These are phyloP conservation scores for Drosophila peninsularis DNA, from an alignment of 2,888 invertebrate species.

Conservation along the genomic window DNA sequence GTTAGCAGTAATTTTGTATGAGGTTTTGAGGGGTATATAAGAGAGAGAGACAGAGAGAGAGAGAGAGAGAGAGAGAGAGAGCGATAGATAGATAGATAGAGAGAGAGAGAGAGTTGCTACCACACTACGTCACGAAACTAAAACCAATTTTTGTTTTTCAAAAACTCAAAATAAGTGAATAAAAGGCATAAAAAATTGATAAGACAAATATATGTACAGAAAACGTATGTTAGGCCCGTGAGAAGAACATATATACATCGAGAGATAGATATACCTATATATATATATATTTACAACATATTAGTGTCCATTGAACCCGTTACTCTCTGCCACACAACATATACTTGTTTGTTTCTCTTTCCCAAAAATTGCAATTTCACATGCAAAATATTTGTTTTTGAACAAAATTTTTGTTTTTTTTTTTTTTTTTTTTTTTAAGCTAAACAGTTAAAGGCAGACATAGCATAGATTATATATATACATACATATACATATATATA, in stretches of 20 bases:
- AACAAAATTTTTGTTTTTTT: conserved; percentile 36
- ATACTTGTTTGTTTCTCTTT: conserved; percentile 1
- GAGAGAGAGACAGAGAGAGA: conserved; percentile 28
- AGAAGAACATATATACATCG: conserved; percentile 7
- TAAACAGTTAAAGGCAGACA: conserved; percentile 45
- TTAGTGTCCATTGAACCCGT: conserved; percentile 5
- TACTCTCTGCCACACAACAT: conserved; percentile 5
- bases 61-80: conserved; percentile 26
- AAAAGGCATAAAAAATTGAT: conserved; percentile 13
- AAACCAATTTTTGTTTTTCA: background rate
- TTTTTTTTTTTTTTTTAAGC: background rate
- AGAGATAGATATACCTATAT: background rate
- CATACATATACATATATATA: conserved; percentile 1
- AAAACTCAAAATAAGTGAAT: background rate
- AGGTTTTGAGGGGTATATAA: conserved; percentile 27
- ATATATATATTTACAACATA: conserved; percentile 4
- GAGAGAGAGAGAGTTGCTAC: conserved; percentile 35
- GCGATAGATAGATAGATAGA: background rate
- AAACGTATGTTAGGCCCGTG: conserved; percentile 19
- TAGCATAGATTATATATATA: conserved; percentile 11
- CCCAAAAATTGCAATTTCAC: conserved; percentile 24
- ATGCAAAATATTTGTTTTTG: conserved; percentile 39
- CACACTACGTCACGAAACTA: conserved; percentile 52
- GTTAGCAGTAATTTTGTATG: conserved; percentile 42
- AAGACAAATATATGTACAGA: conserved; percentile 35